Conservation (phyloP, 2,888 invertebrate species). For the Scaptomyza flava region DNA sequence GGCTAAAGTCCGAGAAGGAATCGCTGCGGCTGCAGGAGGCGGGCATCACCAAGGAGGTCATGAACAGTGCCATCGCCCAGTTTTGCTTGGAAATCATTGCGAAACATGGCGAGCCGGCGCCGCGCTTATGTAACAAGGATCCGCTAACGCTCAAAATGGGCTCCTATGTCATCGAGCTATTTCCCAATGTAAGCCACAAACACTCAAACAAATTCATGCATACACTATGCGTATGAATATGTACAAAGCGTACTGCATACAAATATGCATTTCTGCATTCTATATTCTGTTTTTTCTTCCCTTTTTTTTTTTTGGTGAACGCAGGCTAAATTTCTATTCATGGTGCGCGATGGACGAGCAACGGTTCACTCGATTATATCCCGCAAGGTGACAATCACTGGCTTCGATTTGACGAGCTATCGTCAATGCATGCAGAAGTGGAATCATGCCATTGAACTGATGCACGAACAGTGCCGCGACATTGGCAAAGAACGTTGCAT, state of each 20-base stretch:
- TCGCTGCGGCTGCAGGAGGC: constrained; percentile 95
- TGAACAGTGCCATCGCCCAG: constrained; percentile 97
- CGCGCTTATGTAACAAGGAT: constrained; percentile 99
- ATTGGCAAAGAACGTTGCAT: constrained; percentile 92
- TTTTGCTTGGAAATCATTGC: constrained; percentile 98
- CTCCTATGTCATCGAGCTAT: constrained; percentile 95
- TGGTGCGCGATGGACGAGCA: constrained; percentile 99
- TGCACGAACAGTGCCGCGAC: constrained; percentile 96
- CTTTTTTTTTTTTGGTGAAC: constrained; percentile 8
- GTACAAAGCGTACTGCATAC: background rate
- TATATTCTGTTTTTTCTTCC: background rate
- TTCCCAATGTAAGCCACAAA: constrained; percentile 89
- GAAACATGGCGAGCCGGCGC: constrained; percentile 97
- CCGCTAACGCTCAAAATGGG: constrained; percentile 99
- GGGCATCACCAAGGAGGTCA: constrained; percentile 95
- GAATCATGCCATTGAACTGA: constrained; percentile 97
- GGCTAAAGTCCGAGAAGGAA: constrained; percentile 97
- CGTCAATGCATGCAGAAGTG: constrained; percentile 98
- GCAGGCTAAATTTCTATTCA: constrained; percentile 96
- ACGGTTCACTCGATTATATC: constrained; percentile 99
- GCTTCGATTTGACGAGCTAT: constrained; percentile 97
- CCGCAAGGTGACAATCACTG: constrained; percentile 91
- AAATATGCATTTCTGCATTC: background rate
- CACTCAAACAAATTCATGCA: background rate
- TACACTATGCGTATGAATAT: background rate